Percentiles rank a stretch among this genome's conserved stretches.
Conservation (phyloP, 2,888 invertebrate species). For the Microctonus aethiopoides region DNA sequence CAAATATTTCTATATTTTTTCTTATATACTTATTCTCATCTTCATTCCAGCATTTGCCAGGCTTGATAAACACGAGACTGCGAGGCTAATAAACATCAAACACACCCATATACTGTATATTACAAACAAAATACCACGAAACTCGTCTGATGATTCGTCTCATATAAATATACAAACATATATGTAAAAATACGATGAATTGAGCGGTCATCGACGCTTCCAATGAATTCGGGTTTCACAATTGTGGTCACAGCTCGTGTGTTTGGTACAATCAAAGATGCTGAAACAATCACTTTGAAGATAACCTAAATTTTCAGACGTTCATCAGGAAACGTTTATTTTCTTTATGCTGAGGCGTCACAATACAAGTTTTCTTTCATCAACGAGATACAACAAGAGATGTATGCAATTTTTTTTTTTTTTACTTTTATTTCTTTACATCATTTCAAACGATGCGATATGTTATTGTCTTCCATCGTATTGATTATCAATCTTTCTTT, state of each 20-base stretch:
- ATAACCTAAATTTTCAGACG: conserved; percentile 47
- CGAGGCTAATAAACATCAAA: conserved; percentile 12
- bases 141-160: conserved; percentile 4
- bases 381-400: background rate
- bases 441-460: background rate
- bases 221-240: conserved; percentile 24
- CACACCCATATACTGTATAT: background rate
- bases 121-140: background rate
- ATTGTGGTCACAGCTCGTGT: conserved; percentile 20
- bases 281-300: conserved; percentile 50
- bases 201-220: conserved; percentile 10
- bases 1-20: background rate
- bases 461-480: background rate
- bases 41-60: background rate
- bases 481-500: background rate
- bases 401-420: too few species aligned
- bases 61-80: background rate
- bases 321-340: background rate
- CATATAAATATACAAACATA: background rate
- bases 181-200: background rate
- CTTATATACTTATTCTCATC: background rate
- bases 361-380: background rate
- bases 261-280: conserved; percentile 48
- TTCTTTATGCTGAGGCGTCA: conserved; percentile 13
- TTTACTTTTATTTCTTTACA: background rate